These are phyloP conservation scores for Cantharis nigra DNA, from an alignment of 2,888 invertebrate genomes.

Conservation along the genomic window DNA sequence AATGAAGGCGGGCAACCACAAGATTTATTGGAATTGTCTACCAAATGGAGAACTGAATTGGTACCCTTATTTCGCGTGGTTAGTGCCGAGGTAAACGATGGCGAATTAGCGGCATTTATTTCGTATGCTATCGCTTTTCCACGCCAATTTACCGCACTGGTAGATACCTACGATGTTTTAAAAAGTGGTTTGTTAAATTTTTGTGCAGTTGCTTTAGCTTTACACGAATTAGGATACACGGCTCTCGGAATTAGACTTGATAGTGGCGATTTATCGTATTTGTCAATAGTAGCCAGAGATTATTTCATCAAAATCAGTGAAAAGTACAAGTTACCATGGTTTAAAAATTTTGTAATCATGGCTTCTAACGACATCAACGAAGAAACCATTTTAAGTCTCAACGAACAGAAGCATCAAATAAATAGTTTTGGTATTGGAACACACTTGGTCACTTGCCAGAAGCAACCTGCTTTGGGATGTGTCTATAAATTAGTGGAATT, in stretches of 20 bases:
- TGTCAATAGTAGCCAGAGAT: slow-evolving; percentile 84
- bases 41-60: slow-evolving; percentile 69
- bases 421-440: slow-evolving; percentile 96
- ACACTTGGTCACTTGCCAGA: slow-evolving; percentile 97
- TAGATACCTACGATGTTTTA: slow-evolving; percentile 93
- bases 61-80: slow-evolving; percentile 73
- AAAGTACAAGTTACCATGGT: slow-evolving; percentile 82
- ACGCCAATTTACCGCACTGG: slow-evolving; percentile 88
- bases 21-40: slow-evolving; percentile 68
- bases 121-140: slow-evolving; percentile 95
- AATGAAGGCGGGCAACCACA: slow-evolving; percentile 49
- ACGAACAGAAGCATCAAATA: slow-evolving; percentile 95
- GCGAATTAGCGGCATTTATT: slow-evolving; percentile 92
- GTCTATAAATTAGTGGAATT: slow-evolving; percentile 97
- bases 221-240: slow-evolving; percentile 87
- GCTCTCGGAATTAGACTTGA: slow-evolving; percentile 93
- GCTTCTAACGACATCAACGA: slow-evolving; percentile 99
- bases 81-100: slow-evolving; percentile 85
- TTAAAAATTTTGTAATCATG: slow-evolving; percentile 83
- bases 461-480: slow-evolving; percentile 96
- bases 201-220: slow-evolving; percentile 91
- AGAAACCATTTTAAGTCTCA: slow-evolving; percentile 94
- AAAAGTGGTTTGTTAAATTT: slow-evolving; percentile 97
- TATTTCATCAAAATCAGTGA: slow-evolving; percentile 79
- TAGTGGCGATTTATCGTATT: slow-evolving; percentile 95